A percentile compares a stretch with the other conserved stretches of the same genome.
phyloP scores from a whole-genome alignment of 1,140 invertebrate species.

The Nomia melanderi region DNA sequence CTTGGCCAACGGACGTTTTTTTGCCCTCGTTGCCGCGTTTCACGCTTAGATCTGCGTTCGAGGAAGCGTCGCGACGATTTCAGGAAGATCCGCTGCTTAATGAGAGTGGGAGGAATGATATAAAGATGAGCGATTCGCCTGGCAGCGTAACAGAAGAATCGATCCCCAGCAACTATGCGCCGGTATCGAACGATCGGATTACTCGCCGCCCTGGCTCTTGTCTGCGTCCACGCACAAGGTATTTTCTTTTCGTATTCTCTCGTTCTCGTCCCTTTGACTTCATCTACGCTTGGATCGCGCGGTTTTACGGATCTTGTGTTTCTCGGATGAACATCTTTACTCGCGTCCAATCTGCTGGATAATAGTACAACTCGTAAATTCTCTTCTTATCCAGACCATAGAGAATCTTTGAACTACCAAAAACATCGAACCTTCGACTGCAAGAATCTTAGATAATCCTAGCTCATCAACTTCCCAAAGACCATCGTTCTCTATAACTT shows the following conservation, averaged over 20 bases:
- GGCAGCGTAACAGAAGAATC: slow-evolving; percentile 37
- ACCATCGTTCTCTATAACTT: no score
- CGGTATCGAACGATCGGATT: slow-evolving; percentile 57
- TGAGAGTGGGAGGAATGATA: slow-evolving; percentile 58
- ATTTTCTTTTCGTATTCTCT: slow-evolving; percentile 8
- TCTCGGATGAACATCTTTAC: no score
- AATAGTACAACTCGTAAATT: no score
- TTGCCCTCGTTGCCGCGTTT: slow-evolving; percentile 43
- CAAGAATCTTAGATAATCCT: no score
- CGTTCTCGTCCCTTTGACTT: no score
- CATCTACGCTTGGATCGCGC: no score
- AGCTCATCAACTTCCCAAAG: no score
- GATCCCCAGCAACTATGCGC: slow-evolving; percentile 51
- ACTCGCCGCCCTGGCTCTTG: slow-evolving; percentile 48
- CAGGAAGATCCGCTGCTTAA: slow-evolving; percentile 50
- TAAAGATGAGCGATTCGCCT: slow-evolving; percentile 50
- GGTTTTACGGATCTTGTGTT: no score
- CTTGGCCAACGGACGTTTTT: slow-evolving; percentile 40
- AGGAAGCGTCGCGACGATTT: slow-evolving; percentile 37
- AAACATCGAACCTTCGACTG: no score
- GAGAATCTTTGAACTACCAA: no score
- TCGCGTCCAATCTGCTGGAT: no score
- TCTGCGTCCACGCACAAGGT: slow-evolving; percentile 60
- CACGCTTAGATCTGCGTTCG: slow-evolving; percentile 21
- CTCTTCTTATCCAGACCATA: no score